phyloP scores from a whole-genome alignment of 2,113 vertebrate species.

The Sisor rabdophorus region DNA sequence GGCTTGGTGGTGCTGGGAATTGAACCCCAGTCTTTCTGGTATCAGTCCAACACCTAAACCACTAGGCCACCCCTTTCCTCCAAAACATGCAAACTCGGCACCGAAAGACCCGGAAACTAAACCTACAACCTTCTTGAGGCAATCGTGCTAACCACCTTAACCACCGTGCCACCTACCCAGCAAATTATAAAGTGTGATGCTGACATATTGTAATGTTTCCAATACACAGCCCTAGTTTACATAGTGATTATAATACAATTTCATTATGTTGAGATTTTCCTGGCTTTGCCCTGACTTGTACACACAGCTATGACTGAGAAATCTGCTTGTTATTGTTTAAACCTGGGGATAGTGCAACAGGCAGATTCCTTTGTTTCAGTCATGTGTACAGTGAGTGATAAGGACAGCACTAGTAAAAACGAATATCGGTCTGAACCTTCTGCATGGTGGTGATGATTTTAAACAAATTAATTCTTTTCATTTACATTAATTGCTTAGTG shows the following conservation, averaged over 20 bases:
- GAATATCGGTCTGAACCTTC: background rate
- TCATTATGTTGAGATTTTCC: background rate
- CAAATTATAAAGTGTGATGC: no score
- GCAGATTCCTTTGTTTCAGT: constrained; percentile 11
- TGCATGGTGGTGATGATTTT: background rate
- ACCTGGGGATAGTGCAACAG: background rate
- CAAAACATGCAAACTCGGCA: no score
- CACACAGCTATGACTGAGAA: background rate
- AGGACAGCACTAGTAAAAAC: background rate
- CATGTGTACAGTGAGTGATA: constrained; percentile 10
- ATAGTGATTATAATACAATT: background rate
- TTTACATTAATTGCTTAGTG: background rate
- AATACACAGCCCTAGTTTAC: no score
- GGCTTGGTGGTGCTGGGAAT: no score
- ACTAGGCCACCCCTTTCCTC: no score
- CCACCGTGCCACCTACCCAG: no score
- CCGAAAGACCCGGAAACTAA: no score
- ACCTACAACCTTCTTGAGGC: no score
- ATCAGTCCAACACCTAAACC: no score
- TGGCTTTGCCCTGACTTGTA: background rate
- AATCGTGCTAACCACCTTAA: no score
- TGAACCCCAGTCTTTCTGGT: no score
- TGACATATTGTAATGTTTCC: no score
- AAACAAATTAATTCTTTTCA: background rate
- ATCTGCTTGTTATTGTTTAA: constrained; percentile 3